A percentile compares a stretch with the other conserved stretches of the same genome.
phyloP scores from a whole-genome alignment of 2,888 invertebrate species.

The Nemotelus nigrinus region DNA sequence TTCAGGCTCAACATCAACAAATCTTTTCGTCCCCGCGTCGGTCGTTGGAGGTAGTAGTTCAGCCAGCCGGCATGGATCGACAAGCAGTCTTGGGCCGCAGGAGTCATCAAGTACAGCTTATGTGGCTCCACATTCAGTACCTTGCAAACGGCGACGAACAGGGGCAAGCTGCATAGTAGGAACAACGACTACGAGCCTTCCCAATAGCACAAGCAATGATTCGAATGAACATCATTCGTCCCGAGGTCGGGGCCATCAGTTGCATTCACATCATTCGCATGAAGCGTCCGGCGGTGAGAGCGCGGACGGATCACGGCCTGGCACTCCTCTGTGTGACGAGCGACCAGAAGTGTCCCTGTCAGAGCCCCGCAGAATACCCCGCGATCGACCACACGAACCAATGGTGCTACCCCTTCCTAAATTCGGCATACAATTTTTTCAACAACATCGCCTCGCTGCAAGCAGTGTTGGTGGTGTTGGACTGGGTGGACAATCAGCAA shows the following conservation, averaged over 20 bases:
- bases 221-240: slow-evolving; percentile 63
- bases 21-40: background rate
- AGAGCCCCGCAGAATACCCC: slow-evolving; percentile 78
- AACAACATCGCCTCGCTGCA: slow-evolving; percentile 61
- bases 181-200: slow-evolving; percentile 52
- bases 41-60: slow-evolving; percentile 9
- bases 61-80: slow-evolving; percentile 18
- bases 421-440: slow-evolving; percentile 79
- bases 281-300: slow-evolving; percentile 71
- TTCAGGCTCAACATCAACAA: slow-evolving; percentile 52
- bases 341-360: slow-evolving; percentile 77
- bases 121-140: slow-evolving; percentile 54
- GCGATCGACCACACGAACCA: slow-evolving; percentile 73
- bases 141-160: slow-evolving; percentile 69
- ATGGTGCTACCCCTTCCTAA: slow-evolving; percentile 87
- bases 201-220: slow-evolving; percentile 61
- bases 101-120: slow-evolving; percentile 21
- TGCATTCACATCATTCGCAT: slow-evolving; percentile 67
- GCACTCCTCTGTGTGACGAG: slow-evolving; percentile 86
- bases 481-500: slow-evolving; percentile 45
- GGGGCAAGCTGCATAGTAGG: slow-evolving; percentile 56
- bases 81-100: slow-evolving; percentile 18
- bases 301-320: slow-evolving; percentile 80
- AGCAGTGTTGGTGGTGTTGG: slow-evolving; percentile 53
- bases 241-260: slow-evolving; percentile 67